phyloP scores from a whole-genome alignment of 2,797 vertebrate species.

The Falco berigora region DNA sequence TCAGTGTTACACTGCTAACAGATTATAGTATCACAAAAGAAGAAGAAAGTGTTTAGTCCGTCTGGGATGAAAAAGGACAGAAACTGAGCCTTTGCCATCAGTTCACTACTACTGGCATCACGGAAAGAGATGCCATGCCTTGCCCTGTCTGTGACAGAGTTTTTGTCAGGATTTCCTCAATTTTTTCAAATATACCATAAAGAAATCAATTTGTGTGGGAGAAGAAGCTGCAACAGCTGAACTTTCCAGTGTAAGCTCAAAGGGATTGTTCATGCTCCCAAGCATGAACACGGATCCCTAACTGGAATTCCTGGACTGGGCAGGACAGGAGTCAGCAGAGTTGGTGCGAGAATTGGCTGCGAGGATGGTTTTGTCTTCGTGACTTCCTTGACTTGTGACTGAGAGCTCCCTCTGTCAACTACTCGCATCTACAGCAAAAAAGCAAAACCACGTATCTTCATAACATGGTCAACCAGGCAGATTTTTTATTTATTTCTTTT shows the following conservation, averaged over 20 bases:
- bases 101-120: neutral
- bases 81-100: neutral
- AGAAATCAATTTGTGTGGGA: neutral
- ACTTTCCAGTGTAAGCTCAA: neutral
- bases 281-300: neutral
- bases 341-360: neutral
- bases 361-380: neutral
- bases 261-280: neutral
- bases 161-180: neutral
- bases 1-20: constrained; percentile 69
- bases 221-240: neutral
- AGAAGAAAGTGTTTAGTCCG: constrained; percentile 69
- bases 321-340: neutral
- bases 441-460: neutral
- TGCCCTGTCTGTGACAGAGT: neutral
- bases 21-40: constrained; percentile 69
- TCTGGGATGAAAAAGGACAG: neutral
- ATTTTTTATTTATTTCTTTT: neutral
- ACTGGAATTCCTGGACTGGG: neutral
- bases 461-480: neutral
- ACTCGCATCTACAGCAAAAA: neutral
- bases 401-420: neutral
- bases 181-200: neutral
- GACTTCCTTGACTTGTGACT: neutral
- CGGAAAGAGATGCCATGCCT: neutral